Conservation (phyloP, 2,113 vertebrate genomes). For the Meles meles region DNA sequence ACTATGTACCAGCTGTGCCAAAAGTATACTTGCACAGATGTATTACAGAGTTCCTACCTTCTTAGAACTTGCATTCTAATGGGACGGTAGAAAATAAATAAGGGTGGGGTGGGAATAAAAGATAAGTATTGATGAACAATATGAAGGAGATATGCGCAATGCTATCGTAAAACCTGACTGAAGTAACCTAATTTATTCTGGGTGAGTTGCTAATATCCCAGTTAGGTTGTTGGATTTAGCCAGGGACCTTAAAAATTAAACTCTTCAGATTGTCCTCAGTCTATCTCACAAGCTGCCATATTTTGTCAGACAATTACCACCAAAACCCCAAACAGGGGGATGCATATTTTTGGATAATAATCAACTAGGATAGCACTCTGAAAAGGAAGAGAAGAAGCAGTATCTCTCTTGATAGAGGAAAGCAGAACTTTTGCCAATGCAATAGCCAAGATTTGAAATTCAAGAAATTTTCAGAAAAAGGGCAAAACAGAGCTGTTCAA, state of each 20-base stretch:
- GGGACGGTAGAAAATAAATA: not conserved
- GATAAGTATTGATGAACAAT: not conserved
- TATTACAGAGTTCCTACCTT: not conserved
- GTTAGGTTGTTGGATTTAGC: not conserved
- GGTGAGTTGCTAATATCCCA: not conserved
- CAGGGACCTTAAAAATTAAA: not conserved
- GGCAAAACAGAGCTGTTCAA: not conserved
- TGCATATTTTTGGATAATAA: not conserved
- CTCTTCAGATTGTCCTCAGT: not conserved
- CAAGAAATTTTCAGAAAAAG: constrained; percentile 23
- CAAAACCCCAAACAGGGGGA: not conserved
- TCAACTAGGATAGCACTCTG: not conserved
- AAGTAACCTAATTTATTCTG: not conserved
- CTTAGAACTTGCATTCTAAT: not conserved
- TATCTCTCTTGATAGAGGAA: not conserved
- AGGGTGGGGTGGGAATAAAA: not conserved
- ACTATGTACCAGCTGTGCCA: not conserved
- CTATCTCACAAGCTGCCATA: not conserved
- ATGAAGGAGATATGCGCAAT: not conserved
- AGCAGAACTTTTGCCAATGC: not conserved
- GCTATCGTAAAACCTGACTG: not conserved
- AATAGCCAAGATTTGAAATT: not conserved
- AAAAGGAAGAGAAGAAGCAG: not conserved
- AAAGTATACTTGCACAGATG: not conserved
- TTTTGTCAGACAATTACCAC: not conserved